Conservation (phyloP, 1,140 invertebrate genomes). For the Mercenaria mercenaria region DNA sequence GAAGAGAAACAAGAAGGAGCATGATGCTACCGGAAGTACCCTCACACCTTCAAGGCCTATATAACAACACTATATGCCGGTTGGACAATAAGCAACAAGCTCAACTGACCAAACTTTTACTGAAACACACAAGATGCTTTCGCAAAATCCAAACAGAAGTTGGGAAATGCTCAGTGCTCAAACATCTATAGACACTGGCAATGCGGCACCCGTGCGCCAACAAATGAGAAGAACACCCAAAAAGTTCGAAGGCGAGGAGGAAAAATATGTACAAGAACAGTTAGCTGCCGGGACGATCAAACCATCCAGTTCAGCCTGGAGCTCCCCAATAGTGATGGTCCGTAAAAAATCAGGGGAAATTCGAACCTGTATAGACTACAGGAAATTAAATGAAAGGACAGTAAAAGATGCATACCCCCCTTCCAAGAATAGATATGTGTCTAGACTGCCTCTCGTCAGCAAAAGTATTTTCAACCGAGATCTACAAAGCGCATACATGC, state of each 20-base stretch:
- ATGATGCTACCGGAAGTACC: too few species aligned
- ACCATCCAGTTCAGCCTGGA: neutral
- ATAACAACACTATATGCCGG: too few species aligned
- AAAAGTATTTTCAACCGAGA: constrained; percentile 1
- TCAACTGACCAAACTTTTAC: too few species aligned
- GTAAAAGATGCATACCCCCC: constrained; percentile 87
- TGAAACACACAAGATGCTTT: too few species aligned
- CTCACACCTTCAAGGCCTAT: too few species aligned
- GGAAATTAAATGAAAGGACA: constrained; percentile 85
- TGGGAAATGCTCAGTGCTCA: neutral
- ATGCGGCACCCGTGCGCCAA: neutral
- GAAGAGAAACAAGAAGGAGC: too few species aligned
- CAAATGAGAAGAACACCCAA: neutral
- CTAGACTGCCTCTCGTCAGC: constrained; percentile 80
- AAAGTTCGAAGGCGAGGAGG: neutral
- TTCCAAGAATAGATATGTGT: constrained; percentile 87
- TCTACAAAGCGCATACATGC: constrained; percentile 76
- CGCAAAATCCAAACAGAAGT: too few species aligned
- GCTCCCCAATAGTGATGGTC: constrained; percentile 63
- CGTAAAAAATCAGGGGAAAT: constrained; percentile 87
- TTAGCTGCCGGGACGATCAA: neutral
- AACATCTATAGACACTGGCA: neutral
- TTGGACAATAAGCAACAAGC: too few species aligned
- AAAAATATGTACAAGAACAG: neutral
- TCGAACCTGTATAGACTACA: constrained; percentile 86